phyloP scores from a whole-genome alignment of 2,797 vertebrate species.

The Syngnathus acus region DNA sequence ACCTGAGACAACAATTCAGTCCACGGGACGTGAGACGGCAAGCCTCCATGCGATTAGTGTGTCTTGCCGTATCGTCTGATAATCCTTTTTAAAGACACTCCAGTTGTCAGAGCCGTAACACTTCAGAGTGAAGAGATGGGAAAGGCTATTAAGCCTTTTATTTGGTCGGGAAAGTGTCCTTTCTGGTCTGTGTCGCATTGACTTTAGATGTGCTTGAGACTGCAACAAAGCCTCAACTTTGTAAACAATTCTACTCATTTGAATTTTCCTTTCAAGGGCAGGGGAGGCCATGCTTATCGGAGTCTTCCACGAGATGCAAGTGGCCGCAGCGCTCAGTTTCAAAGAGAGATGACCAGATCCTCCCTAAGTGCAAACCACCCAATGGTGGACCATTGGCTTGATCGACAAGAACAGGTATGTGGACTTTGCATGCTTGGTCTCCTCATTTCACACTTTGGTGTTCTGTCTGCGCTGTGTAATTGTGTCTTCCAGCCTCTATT shows the following conservation, averaged over 20 bases:
- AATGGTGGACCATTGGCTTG: constrained; percentile 94
- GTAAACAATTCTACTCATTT: not conserved
- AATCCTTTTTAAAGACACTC: constrained; percentile 66
- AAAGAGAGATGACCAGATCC: constrained; percentile 89
- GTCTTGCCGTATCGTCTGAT: constrained; percentile 41
- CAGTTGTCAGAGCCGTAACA: constrained; percentile 41
- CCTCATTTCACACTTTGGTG: constrained; percentile 38
- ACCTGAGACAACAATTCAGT: constrained; percentile 43
- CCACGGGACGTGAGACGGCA: constrained; percentile 50
- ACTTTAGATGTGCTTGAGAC: not conserved
- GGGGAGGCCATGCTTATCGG: constrained; percentile 76
- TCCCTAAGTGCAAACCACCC: constrained; percentile 97
- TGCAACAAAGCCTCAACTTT: not conserved
- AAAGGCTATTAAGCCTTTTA: constrained; percentile 31
- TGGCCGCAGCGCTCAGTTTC: constrained; percentile 89
- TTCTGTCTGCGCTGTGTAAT: constrained; percentile 37
- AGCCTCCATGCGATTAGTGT: constrained; percentile 47
- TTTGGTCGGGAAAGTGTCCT: constrained; percentile 21
- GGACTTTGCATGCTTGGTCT: constrained; percentile 11
- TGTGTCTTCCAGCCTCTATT: constrained; percentile 38
- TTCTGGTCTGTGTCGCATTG: constrained; percentile 5
- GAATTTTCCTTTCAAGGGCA: constrained; percentile 66
- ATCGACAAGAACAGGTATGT: constrained; percentile 89
- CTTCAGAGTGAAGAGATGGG: constrained; percentile 13
- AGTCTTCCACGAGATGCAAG: constrained; percentile 88